Evolutionary conservation across 2,797 vertebrate genomes (phyloP).

Genomic region (Schizothorax lantsangensis): DNA sequence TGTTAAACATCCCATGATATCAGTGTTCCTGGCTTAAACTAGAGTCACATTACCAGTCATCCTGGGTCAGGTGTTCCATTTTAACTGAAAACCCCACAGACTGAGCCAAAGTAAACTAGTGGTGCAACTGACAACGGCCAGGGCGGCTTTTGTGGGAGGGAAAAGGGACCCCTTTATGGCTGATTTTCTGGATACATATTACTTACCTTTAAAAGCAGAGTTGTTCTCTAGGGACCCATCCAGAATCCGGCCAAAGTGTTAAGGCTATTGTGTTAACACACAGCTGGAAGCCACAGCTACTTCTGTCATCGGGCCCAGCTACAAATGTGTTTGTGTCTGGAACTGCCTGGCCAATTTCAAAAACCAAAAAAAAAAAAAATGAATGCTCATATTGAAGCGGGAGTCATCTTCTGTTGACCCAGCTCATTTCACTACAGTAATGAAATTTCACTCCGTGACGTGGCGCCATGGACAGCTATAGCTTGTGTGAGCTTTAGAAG

Average conservation of each 20-base stretch:
- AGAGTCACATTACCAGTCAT: constrained; percentile 63
- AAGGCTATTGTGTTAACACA: constrained; percentile 59
- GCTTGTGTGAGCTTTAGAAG: constrained; percentile 29
- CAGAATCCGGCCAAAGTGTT: constrained; percentile 53
- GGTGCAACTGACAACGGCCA: constrained; percentile 54
- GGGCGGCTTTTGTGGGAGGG: constrained; percentile 60
- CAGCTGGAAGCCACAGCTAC: constrained; percentile 52
- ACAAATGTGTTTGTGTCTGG: constrained; percentile 50
- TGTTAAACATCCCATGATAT: constrained; percentile 55
- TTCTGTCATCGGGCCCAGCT: constrained; percentile 50
- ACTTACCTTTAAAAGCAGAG: constrained; percentile 59
- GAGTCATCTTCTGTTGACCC: constrained; percentile 49
- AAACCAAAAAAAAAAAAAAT: not conserved
- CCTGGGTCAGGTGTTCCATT: constrained; percentile 68
- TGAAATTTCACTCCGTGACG: constrained; percentile 43
- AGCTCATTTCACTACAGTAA: constrained; percentile 30
- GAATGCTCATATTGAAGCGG: constrained; percentile 1
- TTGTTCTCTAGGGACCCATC: constrained; percentile 57
- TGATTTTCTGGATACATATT: constrained; percentile 63
- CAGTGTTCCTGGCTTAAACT: constrained; percentile 43
- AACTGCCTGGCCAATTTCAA: constrained; percentile 31
- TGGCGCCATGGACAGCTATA: constrained; percentile 32
- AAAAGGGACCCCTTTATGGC: constrained; percentile 56
- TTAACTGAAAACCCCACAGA: constrained; percentile 56
- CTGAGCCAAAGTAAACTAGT: constrained; percentile 65